Conservation (phyloP, 2,888 invertebrate genomes). For the Oxyteleia sp. region DNA sequence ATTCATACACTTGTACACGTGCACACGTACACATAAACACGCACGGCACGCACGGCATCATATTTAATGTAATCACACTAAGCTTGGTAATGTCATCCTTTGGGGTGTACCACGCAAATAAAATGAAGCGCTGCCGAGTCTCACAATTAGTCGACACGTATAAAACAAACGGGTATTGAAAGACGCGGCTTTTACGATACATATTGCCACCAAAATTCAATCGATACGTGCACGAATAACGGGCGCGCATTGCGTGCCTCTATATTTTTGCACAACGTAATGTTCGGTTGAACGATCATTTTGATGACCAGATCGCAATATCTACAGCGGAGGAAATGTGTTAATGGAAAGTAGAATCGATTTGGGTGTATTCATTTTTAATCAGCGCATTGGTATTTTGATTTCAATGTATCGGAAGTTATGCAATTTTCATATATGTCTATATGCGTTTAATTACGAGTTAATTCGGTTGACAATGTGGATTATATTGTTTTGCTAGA, state of each 20-base stretch:
- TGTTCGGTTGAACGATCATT: background rate
- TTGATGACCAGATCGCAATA: background rate
- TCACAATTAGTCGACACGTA: slow-evolving; percentile 38
- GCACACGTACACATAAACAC: slow-evolving; percentile 18
- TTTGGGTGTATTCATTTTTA: background rate
- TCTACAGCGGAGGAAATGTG: background rate
- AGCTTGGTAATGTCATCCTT: slow-evolving; percentile 58
- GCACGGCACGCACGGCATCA: slow-evolving; percentile 38
- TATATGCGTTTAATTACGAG: too few relatives aligned
- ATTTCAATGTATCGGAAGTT: too few relatives aligned
- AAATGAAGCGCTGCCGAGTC: slow-evolving; percentile 40
- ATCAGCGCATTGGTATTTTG: background rate
- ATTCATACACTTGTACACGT: too few relatives aligned
- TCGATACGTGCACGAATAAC: slow-evolving; percentile 36
- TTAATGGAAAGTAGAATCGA: background rate
- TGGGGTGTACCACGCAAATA: slow-evolving; percentile 50
- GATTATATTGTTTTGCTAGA: too few relatives aligned
- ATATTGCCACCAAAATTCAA: slow-evolving; percentile 45
- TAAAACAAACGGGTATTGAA: slow-evolving; percentile 47
- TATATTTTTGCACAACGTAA: slow-evolving; percentile 8
- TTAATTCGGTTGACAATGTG: too few relatives aligned
- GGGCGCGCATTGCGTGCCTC: slow-evolving; percentile 9
- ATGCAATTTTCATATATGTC: too few relatives aligned
- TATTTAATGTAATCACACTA: slow-evolving; percentile 68
- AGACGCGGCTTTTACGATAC: slow-evolving; percentile 23